phyloP scores from a whole-genome alignment of 2,113 vertebrate species.

The Grantiella picta region DNA sequence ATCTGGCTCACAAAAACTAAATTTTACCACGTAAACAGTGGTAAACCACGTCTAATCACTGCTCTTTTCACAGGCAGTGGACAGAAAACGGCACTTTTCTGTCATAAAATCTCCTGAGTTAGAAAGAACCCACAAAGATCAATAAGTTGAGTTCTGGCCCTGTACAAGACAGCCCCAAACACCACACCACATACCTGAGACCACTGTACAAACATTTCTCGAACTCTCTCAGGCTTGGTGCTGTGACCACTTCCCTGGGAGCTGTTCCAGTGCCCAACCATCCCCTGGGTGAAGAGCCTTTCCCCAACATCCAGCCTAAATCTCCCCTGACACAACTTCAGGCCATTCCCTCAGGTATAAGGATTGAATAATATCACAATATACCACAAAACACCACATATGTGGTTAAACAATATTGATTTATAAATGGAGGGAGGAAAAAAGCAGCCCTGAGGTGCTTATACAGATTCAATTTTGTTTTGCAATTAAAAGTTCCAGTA shows the following conservation, averaged over 20 bases:
- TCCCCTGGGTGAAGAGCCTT: rapidly evolving
- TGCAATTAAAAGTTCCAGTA: neutral
- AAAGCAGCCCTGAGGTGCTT: neutral
- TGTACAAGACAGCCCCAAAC: neutral
- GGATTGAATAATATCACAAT: neutral
- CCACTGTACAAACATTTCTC: neutral
- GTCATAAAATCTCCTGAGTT: neutral
- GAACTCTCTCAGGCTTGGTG: neutral
- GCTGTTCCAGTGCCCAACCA: rapidly evolving
- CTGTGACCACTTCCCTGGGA: neutral
- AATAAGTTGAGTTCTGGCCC: neutral
- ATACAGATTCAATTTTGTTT: neutral
- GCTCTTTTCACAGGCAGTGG: neutral
- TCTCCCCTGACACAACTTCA: rapidly evolving
- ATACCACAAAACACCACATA: neutral
- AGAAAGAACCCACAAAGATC: neutral
- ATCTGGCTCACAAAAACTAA: neutral
- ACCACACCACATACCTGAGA: neutral
- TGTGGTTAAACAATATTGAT: neutral
- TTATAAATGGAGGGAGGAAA: neutral
- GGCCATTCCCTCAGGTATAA: rapidly evolving
- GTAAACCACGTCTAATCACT: neutral
- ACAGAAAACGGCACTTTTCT: neutral
- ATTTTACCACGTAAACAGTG: neutral
- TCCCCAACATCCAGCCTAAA: neutral